A percentile compares a stretch with the other conserved stretches of the same genome.
These are phyloP conservation scores for Papilio machaon DNA, from an alignment of 1,140 invertebrate species.

Conservation along the genomic window DNA sequence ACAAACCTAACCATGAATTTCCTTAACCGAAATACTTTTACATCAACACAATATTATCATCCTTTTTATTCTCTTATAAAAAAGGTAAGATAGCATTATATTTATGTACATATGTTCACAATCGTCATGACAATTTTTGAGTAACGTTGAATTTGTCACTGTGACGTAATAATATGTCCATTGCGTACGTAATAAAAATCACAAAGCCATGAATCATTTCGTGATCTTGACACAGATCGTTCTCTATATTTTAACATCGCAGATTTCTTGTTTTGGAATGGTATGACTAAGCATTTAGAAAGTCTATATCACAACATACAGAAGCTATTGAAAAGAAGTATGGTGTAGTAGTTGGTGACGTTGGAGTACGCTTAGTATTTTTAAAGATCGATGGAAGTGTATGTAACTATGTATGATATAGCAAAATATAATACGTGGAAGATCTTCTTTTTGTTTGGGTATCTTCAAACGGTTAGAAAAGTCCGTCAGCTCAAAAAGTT, in stretches of 20 bases:
- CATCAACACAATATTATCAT: no score
- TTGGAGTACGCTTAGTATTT: no score
- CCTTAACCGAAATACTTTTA: no score
- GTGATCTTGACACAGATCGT: conserved; percentile 46
- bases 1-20: no score
- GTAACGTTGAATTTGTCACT: conserved; percentile 18
- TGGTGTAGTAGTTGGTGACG: background rate
- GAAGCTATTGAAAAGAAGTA: background rate
- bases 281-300: conserved; percentile 49
- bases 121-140: background rate
- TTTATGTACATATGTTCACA: no score
- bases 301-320: conserved; percentile 35
- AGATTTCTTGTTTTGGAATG: conserved; percentile 19
- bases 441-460: no score
- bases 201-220: conserved; percentile 41
- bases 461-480: no score
- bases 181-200: conserved; percentile 9
- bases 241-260: conserved; percentile 28
- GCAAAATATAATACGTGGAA: no score
- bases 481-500: no score
- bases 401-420: no score
- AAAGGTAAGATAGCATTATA: background rate
- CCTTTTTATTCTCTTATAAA: background rate
- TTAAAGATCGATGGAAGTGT: no score
- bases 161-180: background rate